Conservation (phyloP, 37 sponge, comb jelly and placozoan species). For the Amphimedon queenslandica region DNA sequence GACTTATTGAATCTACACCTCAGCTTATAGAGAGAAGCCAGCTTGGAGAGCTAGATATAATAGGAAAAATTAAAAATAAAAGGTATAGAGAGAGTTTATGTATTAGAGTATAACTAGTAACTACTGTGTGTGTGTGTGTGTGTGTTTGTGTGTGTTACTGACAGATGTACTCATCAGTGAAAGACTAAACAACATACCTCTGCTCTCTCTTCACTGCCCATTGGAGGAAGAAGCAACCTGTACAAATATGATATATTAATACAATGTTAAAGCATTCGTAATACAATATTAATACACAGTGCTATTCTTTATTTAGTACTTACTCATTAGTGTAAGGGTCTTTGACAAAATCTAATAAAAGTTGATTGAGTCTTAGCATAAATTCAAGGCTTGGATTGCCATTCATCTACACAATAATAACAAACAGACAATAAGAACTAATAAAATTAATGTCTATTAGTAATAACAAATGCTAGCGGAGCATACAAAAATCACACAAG, state of each 20-base stretch:
- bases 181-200: conserved; percentile 30
- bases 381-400: conserved; percentile 66
- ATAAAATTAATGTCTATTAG: no score
- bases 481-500: no score
- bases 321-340: conserved; percentile 61
- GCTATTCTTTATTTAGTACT: conserved; percentile 7
- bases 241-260: background rate
- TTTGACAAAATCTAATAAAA: conserved; percentile 65
- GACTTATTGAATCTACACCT: conserved; percentile 76
- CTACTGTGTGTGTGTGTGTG: no score
- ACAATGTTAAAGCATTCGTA: no score
- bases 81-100: background rate
- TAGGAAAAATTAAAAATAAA: background rate
- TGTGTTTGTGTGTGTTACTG: no score
- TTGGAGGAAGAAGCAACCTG: conserved; percentile 65
- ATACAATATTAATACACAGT: background rate
- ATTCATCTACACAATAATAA: conserved; percentile 8
- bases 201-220: conserved; percentile 63
- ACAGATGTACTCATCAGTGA: no score
- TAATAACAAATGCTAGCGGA: no score
- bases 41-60: conserved; percentile 47
- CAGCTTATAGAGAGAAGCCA: conserved; percentile 74
- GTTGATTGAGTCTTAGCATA: conserved; percentile 74
- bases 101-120: no score
- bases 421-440: no score